Conservation (phyloP, 1,140 invertebrate genomes). For the Metopolophium dirhodum region DNA sequence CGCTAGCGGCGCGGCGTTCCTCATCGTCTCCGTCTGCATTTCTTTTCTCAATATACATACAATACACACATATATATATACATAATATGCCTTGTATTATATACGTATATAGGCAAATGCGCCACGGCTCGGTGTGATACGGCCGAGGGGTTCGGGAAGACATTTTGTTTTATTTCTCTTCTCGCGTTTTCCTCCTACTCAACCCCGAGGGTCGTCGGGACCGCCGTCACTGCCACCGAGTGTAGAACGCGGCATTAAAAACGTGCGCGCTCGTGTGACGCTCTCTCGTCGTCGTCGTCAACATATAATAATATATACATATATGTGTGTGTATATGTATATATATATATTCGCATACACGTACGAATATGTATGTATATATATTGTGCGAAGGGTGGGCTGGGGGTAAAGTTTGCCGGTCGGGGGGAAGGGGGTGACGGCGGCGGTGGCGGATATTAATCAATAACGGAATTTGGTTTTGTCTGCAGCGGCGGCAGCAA, state of each 20-base stretch:
- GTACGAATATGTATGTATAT: not conserved
- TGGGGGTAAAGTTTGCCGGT: conserved; percentile 23
- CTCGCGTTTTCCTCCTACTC: conserved; percentile 36
- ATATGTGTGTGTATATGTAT: no score
- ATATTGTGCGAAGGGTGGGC: not conserved
- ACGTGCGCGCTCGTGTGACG: conserved; percentile 54
- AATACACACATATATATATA: not conserved
- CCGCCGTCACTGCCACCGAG: conserved; percentile 23
- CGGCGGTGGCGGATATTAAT: conserved; percentile 49
- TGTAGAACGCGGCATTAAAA: conserved; percentile 53
- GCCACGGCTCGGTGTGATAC: not conserved
- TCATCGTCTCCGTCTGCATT: not conserved
- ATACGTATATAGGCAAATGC: conserved; percentile 18
- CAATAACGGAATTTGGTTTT: conserved; percentile 57
- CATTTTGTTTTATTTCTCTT: conserved; percentile 56
- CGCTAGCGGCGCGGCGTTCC: not conserved
- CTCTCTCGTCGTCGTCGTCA: conserved; percentile 42
- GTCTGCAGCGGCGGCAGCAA: conserved; percentile 49
- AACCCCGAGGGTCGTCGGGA: conserved; percentile 28
- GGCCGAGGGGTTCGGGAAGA: conserved; percentile 35
- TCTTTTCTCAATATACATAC: not conserved
- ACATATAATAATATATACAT: not conserved
- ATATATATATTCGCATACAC: not conserved
- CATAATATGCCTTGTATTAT: not conserved
- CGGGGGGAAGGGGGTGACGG: not conserved